These are phyloP conservation scores for Oxygymnocypris stewartii DNA, from an alignment of 2,113 vertebrate species.

Conservation along the genomic window DNA sequence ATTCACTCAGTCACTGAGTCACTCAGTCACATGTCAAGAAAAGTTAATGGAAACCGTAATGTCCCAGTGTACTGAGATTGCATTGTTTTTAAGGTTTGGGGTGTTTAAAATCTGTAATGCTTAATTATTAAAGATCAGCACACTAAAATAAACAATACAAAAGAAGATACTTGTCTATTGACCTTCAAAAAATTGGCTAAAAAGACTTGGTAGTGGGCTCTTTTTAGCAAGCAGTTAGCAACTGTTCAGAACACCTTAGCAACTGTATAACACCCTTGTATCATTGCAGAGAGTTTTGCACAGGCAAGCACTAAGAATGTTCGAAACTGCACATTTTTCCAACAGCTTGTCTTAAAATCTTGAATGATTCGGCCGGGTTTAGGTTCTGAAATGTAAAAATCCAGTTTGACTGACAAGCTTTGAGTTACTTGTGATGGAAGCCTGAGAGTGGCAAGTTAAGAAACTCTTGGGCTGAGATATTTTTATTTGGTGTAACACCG, in stretches of 20 bases:
- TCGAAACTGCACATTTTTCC: not conserved
- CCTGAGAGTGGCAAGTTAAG: slow-evolving; percentile 5
- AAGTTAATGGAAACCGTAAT: not conserved
- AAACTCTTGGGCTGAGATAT: not conserved
- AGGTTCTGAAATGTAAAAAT: not conserved
- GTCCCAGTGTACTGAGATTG: not conserved
- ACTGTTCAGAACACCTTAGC: not conserved
- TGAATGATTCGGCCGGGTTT: not conserved
- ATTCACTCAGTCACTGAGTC: not conserved
- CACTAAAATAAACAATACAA: not conserved
- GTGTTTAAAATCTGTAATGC: not conserved
- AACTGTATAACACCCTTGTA: not conserved
- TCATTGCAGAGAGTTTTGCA: not conserved
- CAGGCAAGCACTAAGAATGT: not conserved
- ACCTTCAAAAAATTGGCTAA: not conserved
- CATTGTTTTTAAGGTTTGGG: not conserved
- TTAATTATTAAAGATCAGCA: too few species aligned
- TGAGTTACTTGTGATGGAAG: not conserved
- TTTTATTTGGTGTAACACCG: slow-evolving; percentile 7
- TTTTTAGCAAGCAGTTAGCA: not conserved
- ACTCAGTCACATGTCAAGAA: not conserved
- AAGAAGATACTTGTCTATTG: not conserved
- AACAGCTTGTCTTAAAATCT: not conserved
- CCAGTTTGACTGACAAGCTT: not conserved
- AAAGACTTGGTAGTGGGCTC: not conserved